Evolutionary conservation across 2,113 vertebrate species (phyloP).

Genomic region (Smithornis capensis): DNA sequence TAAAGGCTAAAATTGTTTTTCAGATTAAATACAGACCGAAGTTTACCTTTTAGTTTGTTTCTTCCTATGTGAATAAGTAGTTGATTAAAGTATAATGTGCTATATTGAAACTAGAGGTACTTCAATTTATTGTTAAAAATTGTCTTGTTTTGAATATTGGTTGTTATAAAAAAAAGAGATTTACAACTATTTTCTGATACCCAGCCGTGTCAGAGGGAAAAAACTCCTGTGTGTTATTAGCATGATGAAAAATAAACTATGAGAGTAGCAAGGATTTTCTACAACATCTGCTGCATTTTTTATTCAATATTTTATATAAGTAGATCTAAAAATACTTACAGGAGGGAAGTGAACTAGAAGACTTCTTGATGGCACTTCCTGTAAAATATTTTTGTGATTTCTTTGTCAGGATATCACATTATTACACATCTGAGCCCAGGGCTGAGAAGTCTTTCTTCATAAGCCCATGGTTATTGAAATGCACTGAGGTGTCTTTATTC

Average conservation of each 20-base stretch:
- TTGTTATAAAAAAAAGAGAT: not conserved
- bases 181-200: not conserved
- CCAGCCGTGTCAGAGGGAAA: not conserved
- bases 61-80: not conserved
- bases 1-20: not conserved
- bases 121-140: not conserved
- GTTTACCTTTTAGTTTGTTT: not conserved
- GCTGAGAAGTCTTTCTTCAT: not conserved
- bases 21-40: not conserved
- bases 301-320: not conserved
- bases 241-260: not conserved
- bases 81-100: not conserved
- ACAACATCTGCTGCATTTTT: not conserved
- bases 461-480: not conserved
- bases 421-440: not conserved
- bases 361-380: not conserved
- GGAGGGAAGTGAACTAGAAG: not conserved
- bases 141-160: not conserved
- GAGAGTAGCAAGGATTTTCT: not conserved
- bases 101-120: not conserved
- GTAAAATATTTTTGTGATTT: not conserved
- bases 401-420: not conserved
- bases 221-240: not conserved
- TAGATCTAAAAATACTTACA: not conserved
- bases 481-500: not conserved